phyloP scores from a whole-genome alignment of 1,140 invertebrate species.

The Calliopsis andreniformis region DNA sequence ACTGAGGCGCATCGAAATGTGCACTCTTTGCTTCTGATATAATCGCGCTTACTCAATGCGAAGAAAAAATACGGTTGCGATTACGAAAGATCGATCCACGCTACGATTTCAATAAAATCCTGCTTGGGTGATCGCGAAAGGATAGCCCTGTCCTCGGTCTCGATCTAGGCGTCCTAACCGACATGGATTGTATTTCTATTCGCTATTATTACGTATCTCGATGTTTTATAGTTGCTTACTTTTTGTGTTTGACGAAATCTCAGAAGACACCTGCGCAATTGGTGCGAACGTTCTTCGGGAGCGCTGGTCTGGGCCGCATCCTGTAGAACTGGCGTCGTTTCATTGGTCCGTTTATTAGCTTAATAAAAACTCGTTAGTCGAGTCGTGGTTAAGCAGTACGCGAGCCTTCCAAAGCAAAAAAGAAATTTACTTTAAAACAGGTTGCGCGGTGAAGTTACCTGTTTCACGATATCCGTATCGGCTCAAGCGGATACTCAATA shows the following conservation, averaged over 20 bases:
- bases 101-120: constrained; percentile 1
- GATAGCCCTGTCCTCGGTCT: too few species aligned
- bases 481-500: neutral
- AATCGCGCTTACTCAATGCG: constrained; percentile 45
- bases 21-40: constrained; percentile 36
- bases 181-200: too few species aligned
- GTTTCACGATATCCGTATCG: neutral
- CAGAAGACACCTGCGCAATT: constrained; percentile 15
- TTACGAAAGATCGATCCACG: constrained; percentile 31
- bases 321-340: constrained; percentile 26
- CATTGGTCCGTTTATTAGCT: constrained; percentile 42
- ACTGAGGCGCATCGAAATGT: constrained; percentile 51
- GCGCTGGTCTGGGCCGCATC: neutral
- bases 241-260: neutral
- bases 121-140: too few species aligned
- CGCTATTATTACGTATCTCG: neutral
- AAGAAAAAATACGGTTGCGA: constrained; percentile 36
- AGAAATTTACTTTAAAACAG: constrained; percentile 20
- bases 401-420: constrained; percentile 15
- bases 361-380: constrained; percentile 42
- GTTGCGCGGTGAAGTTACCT: constrained; percentile 18
- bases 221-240: neutral
- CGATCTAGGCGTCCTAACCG: too few species aligned
- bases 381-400: neutral
- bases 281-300: constrained; percentile 12